phyloP scores from a whole-genome alignment of 2,888 invertebrate species.

The Timema podura region DNA sequence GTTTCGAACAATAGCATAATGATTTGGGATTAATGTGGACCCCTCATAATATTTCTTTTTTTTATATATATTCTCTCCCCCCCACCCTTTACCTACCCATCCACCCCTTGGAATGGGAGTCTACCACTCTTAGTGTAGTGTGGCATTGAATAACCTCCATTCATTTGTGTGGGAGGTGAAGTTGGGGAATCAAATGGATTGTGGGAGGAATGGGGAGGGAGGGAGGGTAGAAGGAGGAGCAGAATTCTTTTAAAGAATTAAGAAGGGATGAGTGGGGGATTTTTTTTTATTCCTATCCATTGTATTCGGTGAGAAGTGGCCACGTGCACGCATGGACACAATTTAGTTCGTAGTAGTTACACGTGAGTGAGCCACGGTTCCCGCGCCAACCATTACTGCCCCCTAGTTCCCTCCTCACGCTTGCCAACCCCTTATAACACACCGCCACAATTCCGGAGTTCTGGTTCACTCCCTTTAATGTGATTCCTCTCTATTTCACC shows the following conservation, averaged over 20 bases:
- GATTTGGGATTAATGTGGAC: slow-evolving; percentile 30
- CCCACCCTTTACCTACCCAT: not conserved
- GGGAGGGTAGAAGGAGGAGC: slow-evolving; percentile 15
- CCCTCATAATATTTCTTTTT: slow-evolving; percentile 22
- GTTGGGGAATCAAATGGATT: not conserved
- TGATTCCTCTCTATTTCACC: slow-evolving; percentile 4
- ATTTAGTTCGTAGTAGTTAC: not conserved
- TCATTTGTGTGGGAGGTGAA: slow-evolving; percentile 20
- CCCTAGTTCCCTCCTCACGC: not conserved
- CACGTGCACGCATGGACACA: slow-evolving; percentile 17
- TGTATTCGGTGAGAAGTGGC: slow-evolving; percentile 22
- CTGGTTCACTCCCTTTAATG: slow-evolving; percentile 8
- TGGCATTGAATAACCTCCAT: slow-evolving; percentile 23
- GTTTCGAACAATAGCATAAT: slow-evolving; percentile 29
- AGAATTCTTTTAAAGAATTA: slow-evolving; percentile 9
- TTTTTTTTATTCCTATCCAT: not conserved
- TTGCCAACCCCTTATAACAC: slow-evolving; percentile 1
- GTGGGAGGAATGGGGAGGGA: not conserved
- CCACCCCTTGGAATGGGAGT: not conserved
- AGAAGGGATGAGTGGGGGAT: not conserved
- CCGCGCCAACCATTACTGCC: not conserved
- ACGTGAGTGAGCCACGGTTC: not conserved
- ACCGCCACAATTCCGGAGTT: too few relatives aligned
- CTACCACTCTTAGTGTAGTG: not conserved
- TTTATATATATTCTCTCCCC: not conserved